Base-by-base conservation (phyloP, 2,797 vertebrate genomes). In the Bovichtus variegatus region DNA sequence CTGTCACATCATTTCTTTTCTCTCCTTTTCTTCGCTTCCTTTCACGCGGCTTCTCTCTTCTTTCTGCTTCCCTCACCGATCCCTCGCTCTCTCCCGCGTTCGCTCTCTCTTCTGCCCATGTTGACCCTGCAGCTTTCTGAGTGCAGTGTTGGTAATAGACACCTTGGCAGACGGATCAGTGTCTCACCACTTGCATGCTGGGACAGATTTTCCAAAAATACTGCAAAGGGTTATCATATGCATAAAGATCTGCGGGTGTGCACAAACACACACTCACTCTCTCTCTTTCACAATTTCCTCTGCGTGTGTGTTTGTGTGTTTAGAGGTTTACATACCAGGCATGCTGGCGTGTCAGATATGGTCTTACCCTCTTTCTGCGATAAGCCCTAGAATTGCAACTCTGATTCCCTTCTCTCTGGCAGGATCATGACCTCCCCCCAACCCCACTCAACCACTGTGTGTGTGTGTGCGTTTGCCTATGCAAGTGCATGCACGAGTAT, bases 171-270 rank as follows among this genome's bases (percentile, higher is more conserved):
- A 67, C 15, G 21, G 89, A 91, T 92, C 86, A 68, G 84, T 87
- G 83, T 90, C 85, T 85, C 72, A 51, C 85, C 88, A 75, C 51
- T 81, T 85, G 86, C 85, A 84, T 90, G 85, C 87, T 86, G 87
- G 90, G 88, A 90, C 64, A 88, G 82, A 74, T 84, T 89, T 91
- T 93, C 91, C 87, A 88, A 92, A 94, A 94, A 93, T 93, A 91
- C 87, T 76, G 82, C 85, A 73, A 71, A 78, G 76, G 80, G 80
- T 87, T 84, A 84, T 90, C 50, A 63, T 60, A 59, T 74, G 64
- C 58, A 74, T 76, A 71, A 53, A 34, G 63, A 78, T 64, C 49
- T 71, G 38, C 1, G 6, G 11, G 18, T 40, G 16, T 53, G 53
- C 44, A 34, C 21, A 58, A 18, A 61, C 49, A 15, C 31, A 53